Base-by-base conservation (phyloP, 1,140 invertebrate species). In the Atta texana region DNA sequence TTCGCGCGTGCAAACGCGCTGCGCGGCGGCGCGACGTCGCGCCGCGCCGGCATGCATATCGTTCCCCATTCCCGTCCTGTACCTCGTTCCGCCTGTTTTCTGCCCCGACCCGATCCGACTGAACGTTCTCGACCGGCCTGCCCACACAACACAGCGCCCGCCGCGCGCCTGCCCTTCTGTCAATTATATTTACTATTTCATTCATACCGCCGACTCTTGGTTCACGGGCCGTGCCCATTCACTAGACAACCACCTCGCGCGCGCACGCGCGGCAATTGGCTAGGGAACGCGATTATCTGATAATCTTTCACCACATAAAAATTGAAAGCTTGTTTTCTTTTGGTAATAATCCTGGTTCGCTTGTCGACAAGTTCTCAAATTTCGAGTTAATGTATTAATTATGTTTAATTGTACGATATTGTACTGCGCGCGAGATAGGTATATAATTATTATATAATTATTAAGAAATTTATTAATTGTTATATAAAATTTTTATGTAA, bases 161-260 rank as follows among this genome's bases (percentile, higher is more conserved):
- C 66, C 66, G 66, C 66, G 39, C 93, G 93, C 93, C 89, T 94
- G 93, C 93, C 93, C 93, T 93, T 93, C 93, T 93, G 93, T 94
- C 93, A 94, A 94, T 94, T 94, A 94, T 94, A 94, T 94, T 94
- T 94, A 94, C 93, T 94, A 94, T 93, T 94, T 94, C 93, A 94
- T 94, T 94, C 93, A 94, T 94, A 94, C 93, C 81, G 77, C 89
- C 86, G 87, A 80, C 87, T 89, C 91, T 92, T 93, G 93, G 90
- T 93, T 92, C 91, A 92, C 90, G 85, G 87, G 89, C 82, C 91
- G 91, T 92, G 90, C 88, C 92, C 93, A 94, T 94, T 94, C 93
- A 94, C 91, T 92, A 94, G 91, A 87, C 78, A 74, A 86, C 61
- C 88, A 87, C 84, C 80, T 82, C 87, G 87, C 80, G 89, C 85